Base-by-base conservation (phyloP, 2,888 invertebrate genomes). In the Tachystola acroxantha region DNA sequence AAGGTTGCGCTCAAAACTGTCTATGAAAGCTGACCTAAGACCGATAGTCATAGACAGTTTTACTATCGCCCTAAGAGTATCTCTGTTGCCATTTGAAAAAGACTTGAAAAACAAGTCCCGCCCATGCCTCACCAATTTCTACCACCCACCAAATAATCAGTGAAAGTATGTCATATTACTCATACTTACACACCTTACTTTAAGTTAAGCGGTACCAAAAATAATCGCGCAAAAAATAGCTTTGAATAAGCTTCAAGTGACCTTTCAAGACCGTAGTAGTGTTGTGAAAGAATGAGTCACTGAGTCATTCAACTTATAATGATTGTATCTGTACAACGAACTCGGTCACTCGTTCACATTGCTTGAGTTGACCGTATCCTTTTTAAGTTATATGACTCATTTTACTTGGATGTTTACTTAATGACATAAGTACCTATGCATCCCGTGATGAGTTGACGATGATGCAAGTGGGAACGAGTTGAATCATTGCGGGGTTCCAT, bases 281-380 rank as follows among this genome's bases (percentile, higher is more conserved):
- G 66, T 72, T 67, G 65, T 63, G 65, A 70, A 71, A 70, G 64
- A 64, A 39, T 40, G 79, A 78, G 48, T 79, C 79, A 80, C 43
- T 45, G 44, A 78, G 81, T 80, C 81, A 74, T 80, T 80, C 78
- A 79, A 80, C 80, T 47, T 27, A n/a, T 7, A 43, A 43, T 45
- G 59, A 64, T 56, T 48, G 45, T 67, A 63, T 62, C 56, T 65
- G 53, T 44, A 34, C 48, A 56, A 53, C 57, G 53, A 62, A 77
- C 68, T 71, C 76, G 75, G 77, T 72, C 76, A 76, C 57, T 71
- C 62, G 67, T 58, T 55, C 67, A 58, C 41, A 48, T 43, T 45
- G 40, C 24, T n/a, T 24, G 47, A 54, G n/a, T 59, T 62, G 56
- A 46, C 50, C 57, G 61, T 59, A 64, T 76, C 76, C 77, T 78